A percentile compares a stretch with the other conserved stretches of the same genome.
phyloP scores from a whole-genome alignment of 2,797 vertebrate species.

The Mallotus villosus region DNA sequence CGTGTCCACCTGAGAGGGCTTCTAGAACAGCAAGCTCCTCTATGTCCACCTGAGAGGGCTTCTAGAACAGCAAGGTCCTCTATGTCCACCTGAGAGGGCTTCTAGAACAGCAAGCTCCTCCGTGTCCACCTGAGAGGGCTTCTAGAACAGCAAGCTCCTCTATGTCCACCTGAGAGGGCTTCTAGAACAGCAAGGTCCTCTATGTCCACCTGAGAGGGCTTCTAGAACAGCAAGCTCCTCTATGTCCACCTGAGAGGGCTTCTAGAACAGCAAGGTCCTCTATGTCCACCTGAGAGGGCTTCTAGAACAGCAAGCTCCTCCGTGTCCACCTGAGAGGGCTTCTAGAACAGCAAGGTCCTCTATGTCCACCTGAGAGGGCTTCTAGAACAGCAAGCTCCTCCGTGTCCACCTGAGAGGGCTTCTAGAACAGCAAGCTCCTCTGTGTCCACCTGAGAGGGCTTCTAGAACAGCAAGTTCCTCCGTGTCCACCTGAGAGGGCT shows the following conservation, averaged over 20 bases:
- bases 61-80: constrained; percentile 50
- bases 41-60: constrained; percentile 30
- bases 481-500: constrained; percentile 30
- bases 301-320: constrained; percentile 54
- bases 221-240: constrained; percentile 54
- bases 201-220: constrained; percentile 30
- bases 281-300: constrained; percentile 30
- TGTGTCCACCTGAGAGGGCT: constrained; percentile 30
- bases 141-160: constrained; percentile 54
- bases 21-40: constrained; percentile 54
- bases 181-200: constrained; percentile 50
- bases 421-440: constrained; percentile 54
- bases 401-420: constrained; percentile 30
- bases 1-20: constrained; percentile 30
- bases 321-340: constrained; percentile 30
- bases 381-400: constrained; percentile 54
- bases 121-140: constrained; percentile 30
- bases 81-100: constrained; percentile 30
- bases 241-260: constrained; percentile 30
- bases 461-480: constrained; percentile 54
- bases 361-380: constrained; percentile 30
- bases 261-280: constrained; percentile 50
- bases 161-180: constrained; percentile 30
- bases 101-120: constrained; percentile 54
- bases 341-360: constrained; percentile 50